Evolutionary conservation across 2,888 invertebrate species (phyloP).

Genomic region (Sminthurides aquaticus): DNA sequence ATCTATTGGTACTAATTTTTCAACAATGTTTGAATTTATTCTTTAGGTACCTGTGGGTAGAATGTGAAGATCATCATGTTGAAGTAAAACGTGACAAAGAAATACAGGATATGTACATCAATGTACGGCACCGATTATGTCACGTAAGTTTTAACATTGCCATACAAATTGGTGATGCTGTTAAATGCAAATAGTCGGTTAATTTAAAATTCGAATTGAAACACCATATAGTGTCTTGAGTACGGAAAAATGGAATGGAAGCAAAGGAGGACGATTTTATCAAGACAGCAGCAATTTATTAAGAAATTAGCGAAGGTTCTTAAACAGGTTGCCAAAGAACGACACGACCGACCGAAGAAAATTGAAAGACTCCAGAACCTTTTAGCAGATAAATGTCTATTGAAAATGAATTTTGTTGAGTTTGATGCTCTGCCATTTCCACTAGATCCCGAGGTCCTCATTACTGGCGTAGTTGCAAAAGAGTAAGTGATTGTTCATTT

Average conservation of each 20-base stretch:
- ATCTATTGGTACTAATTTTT: too few species aligned
- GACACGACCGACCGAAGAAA: slow-evolving; percentile 84
- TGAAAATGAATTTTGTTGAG: slow-evolving; percentile 77
- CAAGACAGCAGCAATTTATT: slow-evolving; percentile 81
- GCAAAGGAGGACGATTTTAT: slow-evolving; percentile 65
- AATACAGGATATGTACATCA: slow-evolving; percentile 75
- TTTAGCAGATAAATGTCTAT: slow-evolving; percentile 66
- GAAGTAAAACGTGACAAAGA: slow-evolving; percentile 63
- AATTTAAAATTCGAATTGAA: not conserved
- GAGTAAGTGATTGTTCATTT: slow-evolving; percentile 50
- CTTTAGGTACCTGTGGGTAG: slow-evolving; percentile 68
- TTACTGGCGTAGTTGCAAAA: slow-evolving; percentile 79
- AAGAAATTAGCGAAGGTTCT: slow-evolving; percentile 82
- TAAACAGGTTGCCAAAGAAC: slow-evolving; percentile 79
- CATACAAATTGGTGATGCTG: too few species aligned
- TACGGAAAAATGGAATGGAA: slow-evolving; percentile 62
- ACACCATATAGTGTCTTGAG: slow-evolving; percentile 44
- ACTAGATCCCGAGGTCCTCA: slow-evolving; percentile 80
- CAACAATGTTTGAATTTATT: not conserved
- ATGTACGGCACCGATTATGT: slow-evolving; percentile 79
- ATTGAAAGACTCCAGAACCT: slow-evolving; percentile 79
- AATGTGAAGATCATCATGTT: slow-evolving; percentile 80
- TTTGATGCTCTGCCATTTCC: slow-evolving; percentile 92
- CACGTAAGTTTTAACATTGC: slow-evolving; percentile 52
- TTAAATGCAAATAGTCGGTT: too few species aligned